Base-by-base conservation (phyloP, 1,140 invertebrate species). In the Hylaeus anthracinus region DNA sequence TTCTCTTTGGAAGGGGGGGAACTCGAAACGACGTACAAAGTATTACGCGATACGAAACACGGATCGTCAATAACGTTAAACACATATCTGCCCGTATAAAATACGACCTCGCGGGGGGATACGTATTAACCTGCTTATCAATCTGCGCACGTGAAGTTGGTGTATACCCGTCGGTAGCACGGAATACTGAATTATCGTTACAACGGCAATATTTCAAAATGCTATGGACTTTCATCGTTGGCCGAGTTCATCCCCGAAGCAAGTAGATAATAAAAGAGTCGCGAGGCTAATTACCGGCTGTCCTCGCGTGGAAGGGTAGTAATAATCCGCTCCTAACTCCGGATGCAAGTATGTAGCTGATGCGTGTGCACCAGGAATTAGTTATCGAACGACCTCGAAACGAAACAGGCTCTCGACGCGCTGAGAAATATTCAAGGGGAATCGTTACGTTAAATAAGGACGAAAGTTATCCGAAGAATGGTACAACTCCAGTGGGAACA, bases 181-280 rank as follows among this genome's bases (percentile, higher is more conserved):
- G 26, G 43, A 48, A 72, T 71, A 78, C 60, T 72, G 74, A 81
- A 78, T 81, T 81, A 81, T 81, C 58, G 53, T 53, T 69, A 53
- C 41, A 55, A 45, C 41, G n/a, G 61, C 43, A 58, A 64, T 78
- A 78, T 71, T 15, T 69, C 66, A 72, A 51, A 12, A 14, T 37
- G 58, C 51, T 15, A 72, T 39, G n/a, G 55, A 43, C 67, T 77
- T 78, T 81, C 80, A 72, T 78, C 80, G 72, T 26, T 26, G 43
- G 8, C 15, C 10, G 8, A 1, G 56, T 61, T 58, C 76, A 69
- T 71, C 79, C 79, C 14, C 26, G 64, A 67, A 75, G 64, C 71
- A 61, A 61, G 15, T 10, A 14, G 64, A 75, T 80, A 81, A 81
- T 66, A 71, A 81, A 81, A 64, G 66, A 81, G 67, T 51, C 5